phyloP scores from a whole-genome alignment of 2,888 invertebrate genomes.

The Hirtodrosophila confusa region DNA sequence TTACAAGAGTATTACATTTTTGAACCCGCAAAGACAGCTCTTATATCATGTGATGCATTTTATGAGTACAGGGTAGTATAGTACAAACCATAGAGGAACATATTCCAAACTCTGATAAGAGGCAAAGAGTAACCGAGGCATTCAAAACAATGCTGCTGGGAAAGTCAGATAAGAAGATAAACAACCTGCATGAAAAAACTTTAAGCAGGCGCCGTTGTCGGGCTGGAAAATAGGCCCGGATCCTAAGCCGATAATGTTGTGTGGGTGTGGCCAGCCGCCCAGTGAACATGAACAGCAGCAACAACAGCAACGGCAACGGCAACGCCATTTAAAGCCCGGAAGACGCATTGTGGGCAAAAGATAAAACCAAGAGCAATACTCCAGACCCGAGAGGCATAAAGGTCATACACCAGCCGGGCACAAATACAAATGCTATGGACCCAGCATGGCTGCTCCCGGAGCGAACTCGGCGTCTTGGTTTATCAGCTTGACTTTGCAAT shows the following conservation, averaged over 20 bases:
- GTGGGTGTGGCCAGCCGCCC: conserved; percentile 35
- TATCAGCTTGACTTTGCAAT: conserved; percentile 48
- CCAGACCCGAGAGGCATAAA: conserved; percentile 25
- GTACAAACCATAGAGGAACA: conserved; percentile 41
- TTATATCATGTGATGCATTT: too few species aligned
- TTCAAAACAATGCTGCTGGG: conserved; percentile 49
- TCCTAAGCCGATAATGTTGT: conserved; percentile 39
- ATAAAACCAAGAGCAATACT: conserved; percentile 44
- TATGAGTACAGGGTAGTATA: neutral
- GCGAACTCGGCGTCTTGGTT: conserved; percentile 21
- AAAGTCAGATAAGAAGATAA: conserved; percentile 72
- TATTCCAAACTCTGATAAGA: conserved; percentile 65
- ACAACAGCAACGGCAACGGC: conserved; percentile 19
- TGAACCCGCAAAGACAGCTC: too few species aligned
- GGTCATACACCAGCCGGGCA: conserved; percentile 25
- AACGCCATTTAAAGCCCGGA: conserved; percentile 58
- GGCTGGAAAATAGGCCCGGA: conserved; percentile 44
- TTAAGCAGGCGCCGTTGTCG: conserved; percentile 56
- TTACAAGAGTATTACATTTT: too few species aligned
- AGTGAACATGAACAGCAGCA: conserved; percentile 35
- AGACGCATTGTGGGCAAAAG: conserved; percentile 55
- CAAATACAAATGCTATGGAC: neutral
- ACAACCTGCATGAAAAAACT: conserved; percentile 65
- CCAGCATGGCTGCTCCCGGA: conserved; percentile 29
- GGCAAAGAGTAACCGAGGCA: conserved; percentile 26